Base-by-base conservation (phyloP, 2,888 invertebrate genomes). In the Drosophila anomalata region DNA sequence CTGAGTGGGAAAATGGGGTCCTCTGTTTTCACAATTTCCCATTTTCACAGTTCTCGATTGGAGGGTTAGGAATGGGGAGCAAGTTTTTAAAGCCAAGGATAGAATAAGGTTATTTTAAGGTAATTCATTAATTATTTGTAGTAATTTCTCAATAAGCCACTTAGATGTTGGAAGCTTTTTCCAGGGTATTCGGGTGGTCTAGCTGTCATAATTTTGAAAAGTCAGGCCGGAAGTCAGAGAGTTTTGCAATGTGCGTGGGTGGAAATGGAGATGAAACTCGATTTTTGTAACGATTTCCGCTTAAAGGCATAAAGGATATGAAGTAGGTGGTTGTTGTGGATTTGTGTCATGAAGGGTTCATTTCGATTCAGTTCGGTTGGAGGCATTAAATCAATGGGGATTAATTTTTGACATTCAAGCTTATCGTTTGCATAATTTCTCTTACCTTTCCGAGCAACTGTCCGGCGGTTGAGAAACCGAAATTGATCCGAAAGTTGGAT, bases 251-350 rank as follows among this genome's bases (percentile, higher is more conserved):
- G 51, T 51, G 33, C 24, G 51, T 22, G 20, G 24, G n/a, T 41
- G 44, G 53, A 55, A 57, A 63, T 59, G 54, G 65, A 56, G 61
- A 59, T 47, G 55, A 76, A 76, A 76, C 73, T 76, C 70, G 73
- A 76, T 76, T 76, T 76, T 70, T 68, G 68, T 76, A 73, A 73
- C 73, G 73, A 76, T 68, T 76, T 76, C 75, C 75, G 75, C 54
- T 57, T 63, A 42, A 39, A 55, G 66, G 42, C 47, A 36, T 24
- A 24, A 29, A 56, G 41, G 22, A 61, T 55, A 55, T 55, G 26
- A 24, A 53, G 39, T 55, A 14, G 46, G n/a, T 33, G 47, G 50
- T 29, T 31, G 51, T 24, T 33, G 44, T 44, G 44, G 44, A 44
- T 44, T 44, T 22, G 41, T 42, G 17, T 42, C 41, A 42, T 42